Conservation (phyloP, 2,888 invertebrate species). For the Acanthosepion lycidas region DNA sequence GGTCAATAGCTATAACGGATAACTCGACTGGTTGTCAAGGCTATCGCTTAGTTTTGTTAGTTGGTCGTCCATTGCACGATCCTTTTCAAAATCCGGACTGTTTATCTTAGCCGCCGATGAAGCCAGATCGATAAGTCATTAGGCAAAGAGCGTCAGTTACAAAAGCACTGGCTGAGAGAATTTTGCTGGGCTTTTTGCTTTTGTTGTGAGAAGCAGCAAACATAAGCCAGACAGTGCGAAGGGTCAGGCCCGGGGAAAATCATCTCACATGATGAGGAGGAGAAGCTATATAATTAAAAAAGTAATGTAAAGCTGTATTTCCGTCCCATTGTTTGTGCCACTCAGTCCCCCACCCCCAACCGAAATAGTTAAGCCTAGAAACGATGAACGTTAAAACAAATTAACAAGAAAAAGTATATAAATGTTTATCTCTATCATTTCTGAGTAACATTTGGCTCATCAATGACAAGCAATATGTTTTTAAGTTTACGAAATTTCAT, state of each 20-base stretch:
- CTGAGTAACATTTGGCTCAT: too few species aligned
- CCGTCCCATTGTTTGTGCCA: background rate
- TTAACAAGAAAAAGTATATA: too few species aligned
- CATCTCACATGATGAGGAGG: background rate
- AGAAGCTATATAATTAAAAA: background rate
- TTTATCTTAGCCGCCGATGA: slow-evolving; percentile 11
- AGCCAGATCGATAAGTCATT: slow-evolving; percentile 21
- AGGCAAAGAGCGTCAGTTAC: background rate
- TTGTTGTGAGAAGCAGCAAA: slow-evolving; percentile 7
- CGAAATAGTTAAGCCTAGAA: too few species aligned
- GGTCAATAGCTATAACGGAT: slow-evolving; percentile 22
- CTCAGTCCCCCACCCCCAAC: background rate
- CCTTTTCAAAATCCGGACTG: slow-evolving; percentile 33
- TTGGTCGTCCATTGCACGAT: background rate
- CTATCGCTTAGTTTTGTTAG: slow-evolving; percentile 18
- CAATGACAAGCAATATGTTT: too few species aligned
- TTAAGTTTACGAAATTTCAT: too few species aligned
- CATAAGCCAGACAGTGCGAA: background rate
- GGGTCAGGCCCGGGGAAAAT: background rate
- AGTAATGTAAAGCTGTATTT: background rate
- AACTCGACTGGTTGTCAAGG: background rate
- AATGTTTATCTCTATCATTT: too few species aligned
- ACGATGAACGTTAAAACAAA: too few species aligned
- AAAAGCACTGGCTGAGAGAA: background rate
- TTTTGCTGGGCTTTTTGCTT: background rate